Base-by-base conservation (phyloP, 1,140 invertebrate species). In the Diprion similis region DNA sequence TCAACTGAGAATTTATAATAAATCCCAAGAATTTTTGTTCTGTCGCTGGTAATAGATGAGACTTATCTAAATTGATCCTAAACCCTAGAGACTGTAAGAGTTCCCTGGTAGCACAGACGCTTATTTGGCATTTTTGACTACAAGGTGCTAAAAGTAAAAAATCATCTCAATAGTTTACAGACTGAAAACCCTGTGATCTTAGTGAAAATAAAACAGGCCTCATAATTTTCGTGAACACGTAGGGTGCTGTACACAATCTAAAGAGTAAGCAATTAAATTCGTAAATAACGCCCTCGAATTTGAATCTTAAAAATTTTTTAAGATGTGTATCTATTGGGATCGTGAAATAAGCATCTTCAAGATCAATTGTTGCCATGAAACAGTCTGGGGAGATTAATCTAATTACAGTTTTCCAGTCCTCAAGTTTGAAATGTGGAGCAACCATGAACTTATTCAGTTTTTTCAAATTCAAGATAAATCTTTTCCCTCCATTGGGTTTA, bases 331-430 rank as follows among this genome's bases (percentile, higher is more conserved):
- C 46, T 3, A 76, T n/a, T 51, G 67, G 71, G 13, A 83, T 37
- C n/a, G 76, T 24, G 76, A 76, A 80, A 71, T 81, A 83, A 7
- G 77, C 81, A 72, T 83, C 80, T 79, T 80, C 75, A 19, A 81
- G 68, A 70, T 83, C 81, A n/a, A n/a, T n/a, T n/a, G n/a, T n/a
- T n/a, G n/a, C n/a, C n/a, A n/a, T n/a, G n/a, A n/a, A n/a, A n/a
- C n/a, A n/a, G n/a, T n/a, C n/a, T n/a, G n/a, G n/a, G n/a, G n/a
- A n/a, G n/a, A n/a, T n/a, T n/a, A n/a, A n/a, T n/a, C n/a, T n/a
- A n/a, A n/a, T n/a, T n/a, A n/a, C n/a, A n/a, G n/a, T n/a, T n/a
- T n/a, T n/a, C n/a, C n/a, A n/a, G n/a, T n/a, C n/a, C n/a, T n/a
- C n/a, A n/a, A n/a, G n/a, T n/a, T n/a, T n/a, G n/a, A n/a, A n/a